Base-by-base conservation (phyloP, 2,797 vertebrate genomes). In the Argya squamiceps region DNA sequence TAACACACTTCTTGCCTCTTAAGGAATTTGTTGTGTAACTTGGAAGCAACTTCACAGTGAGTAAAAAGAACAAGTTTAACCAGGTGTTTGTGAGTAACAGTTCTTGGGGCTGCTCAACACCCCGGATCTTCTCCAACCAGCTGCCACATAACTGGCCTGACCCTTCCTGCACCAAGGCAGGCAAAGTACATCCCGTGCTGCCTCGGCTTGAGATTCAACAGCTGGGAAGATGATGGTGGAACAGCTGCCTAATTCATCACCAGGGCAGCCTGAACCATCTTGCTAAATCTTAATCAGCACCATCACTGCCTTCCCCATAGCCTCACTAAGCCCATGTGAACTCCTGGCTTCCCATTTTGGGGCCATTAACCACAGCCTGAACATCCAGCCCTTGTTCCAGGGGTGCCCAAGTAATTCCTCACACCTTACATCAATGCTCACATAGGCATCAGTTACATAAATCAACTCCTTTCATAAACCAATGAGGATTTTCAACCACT, bases 371-470 rank as follows among this genome's bases (percentile, higher is more conserved):
- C 30, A 55, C 1, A 8, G 62, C 15, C 59, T 52, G 93, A 87
- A 91, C 22, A 63, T 95, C 90, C 92, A 93, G 92, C 75, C 46
- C 76, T 71, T 69, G 92, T 95, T 93, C 96, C 94, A 93, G 90
- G 82, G 92, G 88, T 96, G 96, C 96, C 96, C 97, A 97, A 58
- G 71, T 96, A 93, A 97, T 93, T 96, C 97, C 96, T 97, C 90
- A 95, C 93, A 71, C 83, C 21, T 96, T 96, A 88, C 97, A 92
- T 97, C 96, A 97, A 58, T 36, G 41, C 69, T 89, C 77, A 83
- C 41, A 65, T 1, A 29, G 86, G 55, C 89, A 70, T 41, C 11
- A 16, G 26, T 63, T n/a, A 30, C 15, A 70, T 32, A 67, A 74
- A 81, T 17, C 2, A 10, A 30, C 64, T 53, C 21, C 34, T 70